Base-by-base conservation (phyloP, 2,888 invertebrate genomes). In the Mylabris sibirica region DNA sequence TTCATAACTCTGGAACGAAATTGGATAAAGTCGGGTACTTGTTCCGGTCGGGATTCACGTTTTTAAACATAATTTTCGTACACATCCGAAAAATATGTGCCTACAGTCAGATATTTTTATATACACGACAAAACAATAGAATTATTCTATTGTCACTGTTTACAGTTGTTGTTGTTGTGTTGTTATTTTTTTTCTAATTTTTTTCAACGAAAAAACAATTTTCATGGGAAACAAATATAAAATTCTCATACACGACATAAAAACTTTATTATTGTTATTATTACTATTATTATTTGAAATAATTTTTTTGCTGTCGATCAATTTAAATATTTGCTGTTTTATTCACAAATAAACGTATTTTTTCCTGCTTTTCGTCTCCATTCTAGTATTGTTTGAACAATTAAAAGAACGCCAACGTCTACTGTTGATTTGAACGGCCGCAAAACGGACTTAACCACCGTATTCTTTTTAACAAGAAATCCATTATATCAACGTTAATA, bases 401-500 rank as follows among this genome's bases (percentile, higher is more conserved):
- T 49, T 20, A 49, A 20, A 20, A 20, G 20, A 49, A 17, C 49
- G 49, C 49, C 49, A 49, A 49, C 49, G 20, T 49, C 20, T 8
- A 49, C 20, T 1, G 3, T 17, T 44, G 8, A 49, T 49, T 20
- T 20, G 17, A 35, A 34, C 38, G 14, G 38, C 44, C 14, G n/a
- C n/a, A n/a, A n/a, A n/a, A 44, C n/a, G 4, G 14, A 59, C 26
- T 59, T 26, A n/a, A 4, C 59, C 24, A 59, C 59, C 59, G 24
- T 26, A 2, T 26, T 30, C 17, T 35, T n/a, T 14, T 49, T 44
- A 44, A 26, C 41, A 66, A 65, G 69, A 69, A 72, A 63, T 67
- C 65, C 72, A 72, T 72, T 65, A 71, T 60, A 65, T 60, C 64
- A 69, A 61, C 67, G 64, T 69, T 67, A 63, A 68, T 68, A 63